These are phyloP conservation scores for Tachysurus vachellii DNA, from an alignment of 2,113 vertebrate species.

Conservation along the genomic window DNA sequence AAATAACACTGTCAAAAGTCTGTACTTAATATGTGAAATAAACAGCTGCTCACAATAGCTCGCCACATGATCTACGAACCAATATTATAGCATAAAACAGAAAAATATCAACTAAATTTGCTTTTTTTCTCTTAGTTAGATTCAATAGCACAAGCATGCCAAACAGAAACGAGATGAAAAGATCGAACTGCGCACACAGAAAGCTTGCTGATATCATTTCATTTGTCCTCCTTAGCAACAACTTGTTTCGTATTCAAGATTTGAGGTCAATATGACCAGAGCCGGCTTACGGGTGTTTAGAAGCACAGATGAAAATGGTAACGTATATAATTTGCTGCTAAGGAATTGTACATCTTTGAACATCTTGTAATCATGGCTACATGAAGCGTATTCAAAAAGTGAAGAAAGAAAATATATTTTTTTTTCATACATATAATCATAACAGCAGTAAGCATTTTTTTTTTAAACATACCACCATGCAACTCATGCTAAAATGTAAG, in stretches of 20 bases:
- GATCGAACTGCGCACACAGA: constrained; percentile 52
- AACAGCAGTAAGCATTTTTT: constrained; percentile 74
- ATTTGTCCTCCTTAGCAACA: constrained; percentile 35
- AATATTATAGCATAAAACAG: constrained; percentile 76
- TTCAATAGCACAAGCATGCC: constrained; percentile 83
- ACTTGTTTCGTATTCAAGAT: constrained; percentile 59
- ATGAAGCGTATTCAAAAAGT: constrained; percentile 79
- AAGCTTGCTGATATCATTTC: constrained; percentile 44
- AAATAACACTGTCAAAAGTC: constrained; percentile 79
- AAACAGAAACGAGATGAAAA: constrained; percentile 73
- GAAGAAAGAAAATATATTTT: constrained; percentile 81
- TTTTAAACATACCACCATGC: constrained; percentile 77
- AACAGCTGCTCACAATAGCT: constrained; percentile 75
- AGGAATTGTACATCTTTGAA: constrained; percentile 67
- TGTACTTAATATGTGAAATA: constrained; percentile 76
- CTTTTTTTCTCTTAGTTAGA: constrained; percentile 65
- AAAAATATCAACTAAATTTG: constrained; percentile 71
- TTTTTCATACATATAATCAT: constrained; percentile 68
- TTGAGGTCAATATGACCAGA: constrained; percentile 86
- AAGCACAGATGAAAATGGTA: constrained; percentile 73
- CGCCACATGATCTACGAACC: constrained; percentile 78
- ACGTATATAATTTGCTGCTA: constrained; percentile 68
- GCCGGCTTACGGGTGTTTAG: constrained; percentile 70
- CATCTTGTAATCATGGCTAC: constrained; percentile 73
- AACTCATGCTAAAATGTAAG: constrained; percentile 84